Conservation (phyloP, 1,140 invertebrate species). For the Meloidogyne exigua region DNA sequence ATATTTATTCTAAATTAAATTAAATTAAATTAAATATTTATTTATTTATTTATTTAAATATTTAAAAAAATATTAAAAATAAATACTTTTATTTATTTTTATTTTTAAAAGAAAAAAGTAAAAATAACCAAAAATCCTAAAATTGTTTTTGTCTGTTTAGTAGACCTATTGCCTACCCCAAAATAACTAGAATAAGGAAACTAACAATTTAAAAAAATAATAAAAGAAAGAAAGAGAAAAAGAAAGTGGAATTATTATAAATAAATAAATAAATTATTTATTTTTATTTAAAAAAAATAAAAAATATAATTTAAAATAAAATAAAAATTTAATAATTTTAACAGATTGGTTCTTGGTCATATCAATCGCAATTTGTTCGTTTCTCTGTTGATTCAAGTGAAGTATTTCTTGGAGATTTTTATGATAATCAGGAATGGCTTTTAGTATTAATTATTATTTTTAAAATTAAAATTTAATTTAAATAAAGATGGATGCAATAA, state of each 20-base stretch:
- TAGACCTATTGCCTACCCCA: too few species aligned
- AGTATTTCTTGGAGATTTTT: constrained; percentile 61
- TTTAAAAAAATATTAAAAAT: too few species aligned
- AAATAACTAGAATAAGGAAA: background rate
- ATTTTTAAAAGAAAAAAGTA: background rate
- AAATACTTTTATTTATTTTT: background rate
- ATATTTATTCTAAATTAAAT: too few species aligned
- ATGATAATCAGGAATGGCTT: constrained; percentile 63
- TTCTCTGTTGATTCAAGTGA: constrained; percentile 58
- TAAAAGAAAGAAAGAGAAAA: background rate
- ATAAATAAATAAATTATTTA: too few species aligned
- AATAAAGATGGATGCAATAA: constrained; percentile 48
- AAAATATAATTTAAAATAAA: constrained; percentile 1
- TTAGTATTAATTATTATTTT: constrained; percentile 21
- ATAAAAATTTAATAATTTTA: constrained; percentile 3
- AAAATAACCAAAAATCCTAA: background rate
- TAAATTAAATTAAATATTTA: too few species aligned
- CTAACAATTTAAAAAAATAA: background rate
- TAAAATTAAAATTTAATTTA: background rate
- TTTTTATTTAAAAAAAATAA: background rate
- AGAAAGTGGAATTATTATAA: too few species aligned
- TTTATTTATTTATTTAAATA: background rate
- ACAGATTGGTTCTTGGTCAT: constrained; percentile 61
- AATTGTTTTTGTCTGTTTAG: too few species aligned
- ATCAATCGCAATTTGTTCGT: constrained; percentile 57